Conservation (phyloP, 1,140 invertebrate genomes). For the Drosophila burlai region DNA sequence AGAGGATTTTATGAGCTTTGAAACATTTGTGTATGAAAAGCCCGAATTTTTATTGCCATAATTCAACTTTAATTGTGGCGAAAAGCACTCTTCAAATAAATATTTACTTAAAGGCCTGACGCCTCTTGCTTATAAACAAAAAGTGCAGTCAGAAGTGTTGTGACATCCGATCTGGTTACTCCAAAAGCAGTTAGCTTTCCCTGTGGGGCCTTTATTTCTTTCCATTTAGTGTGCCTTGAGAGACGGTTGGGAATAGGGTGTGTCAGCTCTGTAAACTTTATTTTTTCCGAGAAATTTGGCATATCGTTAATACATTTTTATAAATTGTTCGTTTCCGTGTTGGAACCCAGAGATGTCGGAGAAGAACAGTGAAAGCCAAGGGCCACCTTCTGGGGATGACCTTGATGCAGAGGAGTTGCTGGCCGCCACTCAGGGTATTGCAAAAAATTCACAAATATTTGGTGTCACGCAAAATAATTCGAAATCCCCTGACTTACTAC, state of each 20-base stretch:
- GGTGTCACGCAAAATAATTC: not conserved
- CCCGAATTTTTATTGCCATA: not conserved
- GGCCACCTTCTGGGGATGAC: not conserved
- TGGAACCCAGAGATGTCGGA: conserved; percentile 7
- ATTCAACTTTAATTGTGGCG: not conserved
- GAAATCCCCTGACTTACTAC: too few species aligned
- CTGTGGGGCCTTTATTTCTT: not conserved
- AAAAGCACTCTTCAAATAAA: not conserved
- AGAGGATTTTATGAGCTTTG: not conserved
- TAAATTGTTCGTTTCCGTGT: conserved; percentile 6
- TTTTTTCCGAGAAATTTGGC: not conserved
- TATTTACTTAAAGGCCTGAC: not conserved
- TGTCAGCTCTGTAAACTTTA: not conserved
- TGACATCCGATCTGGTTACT: not conserved
- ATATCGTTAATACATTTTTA: not conserved
- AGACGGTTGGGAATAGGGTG: not conserved
- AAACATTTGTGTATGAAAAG: not conserved
- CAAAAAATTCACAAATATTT: too few species aligned
- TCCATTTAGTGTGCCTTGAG: conserved; percentile 8
- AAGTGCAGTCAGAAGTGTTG: conserved; percentile 10
- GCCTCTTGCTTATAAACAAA: conserved; percentile 15
- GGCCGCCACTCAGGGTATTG: conserved; percentile 16
- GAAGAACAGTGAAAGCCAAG: not conserved
- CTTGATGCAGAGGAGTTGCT: not conserved
- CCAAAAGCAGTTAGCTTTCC: not conserved